Conservation (phyloP, 2,888 invertebrate species). For the Patella depressa region DNA sequence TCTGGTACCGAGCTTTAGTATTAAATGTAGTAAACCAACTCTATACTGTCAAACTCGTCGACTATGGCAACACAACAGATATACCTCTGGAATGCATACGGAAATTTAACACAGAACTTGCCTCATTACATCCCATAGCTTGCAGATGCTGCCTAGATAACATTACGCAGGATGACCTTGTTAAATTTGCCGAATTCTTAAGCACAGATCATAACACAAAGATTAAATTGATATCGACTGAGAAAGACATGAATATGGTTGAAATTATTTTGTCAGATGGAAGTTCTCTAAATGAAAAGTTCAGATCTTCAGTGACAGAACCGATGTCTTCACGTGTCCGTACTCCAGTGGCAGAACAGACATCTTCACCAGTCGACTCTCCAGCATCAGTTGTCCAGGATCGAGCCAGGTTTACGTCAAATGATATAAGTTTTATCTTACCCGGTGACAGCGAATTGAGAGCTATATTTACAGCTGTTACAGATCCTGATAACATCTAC, state of each 20-base stretch:
- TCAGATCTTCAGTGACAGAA: neutral
- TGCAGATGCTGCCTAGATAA: slow-evolving; percentile 46
- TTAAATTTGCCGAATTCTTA: slow-evolving; percentile 1
- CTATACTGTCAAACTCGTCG: slow-evolving; percentile 53
- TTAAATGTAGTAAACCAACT: slow-evolving; percentile 27
- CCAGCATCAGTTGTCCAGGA: neutral
- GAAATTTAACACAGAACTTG: slow-evolving; percentile 33
- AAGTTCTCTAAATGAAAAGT: neutral
- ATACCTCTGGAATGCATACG: slow-evolving; percentile 39
- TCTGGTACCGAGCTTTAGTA: slow-evolving; percentile 56
- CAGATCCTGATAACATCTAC: neutral
- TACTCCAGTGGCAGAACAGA: no score
- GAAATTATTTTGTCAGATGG: neutral
- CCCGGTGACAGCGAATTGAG: neutral
- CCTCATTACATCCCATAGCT: slow-evolving; percentile 47
- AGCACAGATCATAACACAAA: neutral
- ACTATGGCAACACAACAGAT: slow-evolving; percentile 61
- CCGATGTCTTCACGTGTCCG: no score
- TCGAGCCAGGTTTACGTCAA: no score
- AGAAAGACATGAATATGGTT: neutral
- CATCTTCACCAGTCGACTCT: neutral
- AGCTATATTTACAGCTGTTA: neutral
- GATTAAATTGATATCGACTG: neutral
- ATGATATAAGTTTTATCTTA: neutral
- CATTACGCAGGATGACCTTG: slow-evolving; percentile 14